Percentiles rank a stretch among this genome's conserved stretches.
Conservation (phyloP, 2,888 invertebrate genomes). For the Lepidochitona cinerea region DNA sequence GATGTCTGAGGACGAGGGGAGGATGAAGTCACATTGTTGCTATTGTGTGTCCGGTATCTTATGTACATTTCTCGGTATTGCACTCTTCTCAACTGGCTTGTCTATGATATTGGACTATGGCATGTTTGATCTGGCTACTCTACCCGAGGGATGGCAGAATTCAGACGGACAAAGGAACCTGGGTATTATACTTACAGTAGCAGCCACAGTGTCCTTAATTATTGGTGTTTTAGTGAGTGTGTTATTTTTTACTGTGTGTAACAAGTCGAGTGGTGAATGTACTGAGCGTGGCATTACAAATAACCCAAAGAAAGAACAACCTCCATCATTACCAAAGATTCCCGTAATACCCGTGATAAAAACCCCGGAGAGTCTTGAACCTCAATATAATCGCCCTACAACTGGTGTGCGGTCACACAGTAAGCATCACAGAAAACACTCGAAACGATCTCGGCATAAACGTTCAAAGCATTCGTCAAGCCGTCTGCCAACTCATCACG, state of each 20-base stretch:
- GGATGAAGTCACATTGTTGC: background rate
- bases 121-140: background rate
- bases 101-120: constrained; percentile 1
- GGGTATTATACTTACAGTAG: background rate
- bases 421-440: too few relatives aligned
- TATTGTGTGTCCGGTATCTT: background rate
- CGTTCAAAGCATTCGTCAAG: too few relatives aligned
- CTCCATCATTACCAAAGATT: background rate
- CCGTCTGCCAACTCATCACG: too few relatives aligned
- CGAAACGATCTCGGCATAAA: too few relatives aligned
- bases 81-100: background rate
- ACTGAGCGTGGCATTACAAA: too few relatives aligned
- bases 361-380: too few relatives aligned
- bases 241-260: background rate
- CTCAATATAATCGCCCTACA: too few relatives aligned
- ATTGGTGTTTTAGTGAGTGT: background rate
- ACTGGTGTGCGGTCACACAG: too few relatives aligned
- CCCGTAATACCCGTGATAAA: too few relatives aligned
- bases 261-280: too few relatives aligned
- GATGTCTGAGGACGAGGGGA: background rate
- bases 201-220: background rate
- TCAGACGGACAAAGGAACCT: background rate
- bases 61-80: background rate
- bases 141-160: background rate
- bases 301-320: background rate